A percentile compares a stretch with the other conserved stretches of the same genome.
These are phyloP conservation scores for Ciconia maguari DNA, from an alignment of 2,113 vertebrate species.

Conservation along the genomic window DNA sequence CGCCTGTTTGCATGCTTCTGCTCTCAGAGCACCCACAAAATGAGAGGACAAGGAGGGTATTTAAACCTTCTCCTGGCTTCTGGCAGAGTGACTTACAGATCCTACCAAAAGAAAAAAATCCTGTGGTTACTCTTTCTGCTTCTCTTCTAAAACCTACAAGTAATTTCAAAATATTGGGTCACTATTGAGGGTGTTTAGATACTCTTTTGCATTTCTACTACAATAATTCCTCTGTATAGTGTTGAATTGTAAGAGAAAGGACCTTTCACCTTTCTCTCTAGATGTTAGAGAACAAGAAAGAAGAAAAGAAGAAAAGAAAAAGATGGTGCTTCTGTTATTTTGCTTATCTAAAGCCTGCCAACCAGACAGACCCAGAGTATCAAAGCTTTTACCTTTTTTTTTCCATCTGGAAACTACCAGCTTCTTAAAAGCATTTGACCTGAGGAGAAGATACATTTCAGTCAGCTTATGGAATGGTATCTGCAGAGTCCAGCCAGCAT, in stretches of 20 bases:
- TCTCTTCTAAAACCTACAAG: background rate
- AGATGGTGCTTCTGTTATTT: background rate
- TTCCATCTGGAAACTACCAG: background rate
- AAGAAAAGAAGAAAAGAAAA: background rate
- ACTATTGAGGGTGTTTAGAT: background rate
- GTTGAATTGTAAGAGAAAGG: background rate
- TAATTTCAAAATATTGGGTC: background rate
- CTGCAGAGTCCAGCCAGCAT: slow-evolving; percentile 10
- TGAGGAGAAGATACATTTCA: slow-evolving; percentile 47
- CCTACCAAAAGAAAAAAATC: background rate
- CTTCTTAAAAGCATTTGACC: slow-evolving; percentile 53
- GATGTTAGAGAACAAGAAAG: background rate
- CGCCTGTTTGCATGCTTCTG: background rate
- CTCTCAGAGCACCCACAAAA: background rate
- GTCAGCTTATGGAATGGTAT: slow-evolving; percentile 9
- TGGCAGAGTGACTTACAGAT: background rate
- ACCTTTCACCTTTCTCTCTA: background rate
- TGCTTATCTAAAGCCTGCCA: slow-evolving; percentile 18
- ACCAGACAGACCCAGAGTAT: slow-evolving; percentile 11
- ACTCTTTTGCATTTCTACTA: background rate
- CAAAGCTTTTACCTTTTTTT: background rate
- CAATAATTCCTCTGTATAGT: background rate
- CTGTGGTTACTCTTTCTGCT: background rate
- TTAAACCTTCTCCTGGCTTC: background rate
- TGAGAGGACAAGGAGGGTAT: background rate